Conservation (phyloP, 1,140 invertebrate species). For the Leucophenga varia region DNA sequence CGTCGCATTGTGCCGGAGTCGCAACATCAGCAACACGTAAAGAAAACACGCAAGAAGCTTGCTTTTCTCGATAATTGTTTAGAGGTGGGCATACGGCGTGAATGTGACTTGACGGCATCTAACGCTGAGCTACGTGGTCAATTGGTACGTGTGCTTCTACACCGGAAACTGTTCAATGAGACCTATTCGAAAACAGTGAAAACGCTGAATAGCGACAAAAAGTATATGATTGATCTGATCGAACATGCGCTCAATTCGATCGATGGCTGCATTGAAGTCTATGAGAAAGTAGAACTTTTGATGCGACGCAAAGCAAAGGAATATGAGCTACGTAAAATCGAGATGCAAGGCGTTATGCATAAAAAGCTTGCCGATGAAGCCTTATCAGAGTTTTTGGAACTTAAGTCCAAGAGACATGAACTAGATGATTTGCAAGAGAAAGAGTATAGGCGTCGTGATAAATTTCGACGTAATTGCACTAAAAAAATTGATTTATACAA, state of each 20-base stretch:
- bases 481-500: constrained; percentile 6
- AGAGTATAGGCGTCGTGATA: constrained; percentile 3
- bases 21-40: neutral
- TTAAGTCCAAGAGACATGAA: neutral
- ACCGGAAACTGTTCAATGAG: constrained; percentile 1
- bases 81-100: neutral
- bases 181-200: neutral
- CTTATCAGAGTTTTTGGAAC: neutral
- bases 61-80: constrained; percentile 5
- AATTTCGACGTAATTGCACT: neutral
- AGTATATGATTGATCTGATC: constrained; percentile 5
- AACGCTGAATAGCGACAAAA: constrained; percentile 8
- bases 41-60: neutral
- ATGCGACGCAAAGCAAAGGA: neutral
- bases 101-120: constrained; percentile 1
- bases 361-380: constrained; percentile 1
- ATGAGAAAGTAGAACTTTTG: constrained; percentile 3
- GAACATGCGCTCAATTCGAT: constrained; percentile 1
- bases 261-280: neutral
- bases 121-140: neutral
- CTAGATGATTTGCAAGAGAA: neutral
- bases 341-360: constrained; percentile 2
- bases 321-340: neutral
- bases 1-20: neutral
- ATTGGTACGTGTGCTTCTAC: neutral